Conservation (phyloP, 1,140 invertebrate genomes). For the Acromyrmex echinatior region DNA sequence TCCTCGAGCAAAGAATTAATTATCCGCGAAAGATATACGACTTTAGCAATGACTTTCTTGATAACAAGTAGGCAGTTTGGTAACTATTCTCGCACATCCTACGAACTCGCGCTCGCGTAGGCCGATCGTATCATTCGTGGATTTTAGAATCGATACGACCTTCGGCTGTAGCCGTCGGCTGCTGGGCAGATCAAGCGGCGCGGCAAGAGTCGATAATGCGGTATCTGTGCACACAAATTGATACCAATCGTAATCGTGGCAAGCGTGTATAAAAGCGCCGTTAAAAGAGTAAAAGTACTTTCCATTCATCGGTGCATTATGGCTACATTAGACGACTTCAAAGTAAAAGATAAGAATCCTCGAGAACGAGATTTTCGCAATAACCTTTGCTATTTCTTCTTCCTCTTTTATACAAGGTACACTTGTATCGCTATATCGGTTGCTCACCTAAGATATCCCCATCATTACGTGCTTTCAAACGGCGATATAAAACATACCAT, state of each 20-base stretch:
- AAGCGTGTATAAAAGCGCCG: neutral
- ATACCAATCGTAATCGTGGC: constrained; percentile 18
- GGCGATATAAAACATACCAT: neutral
- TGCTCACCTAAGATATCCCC: neutral
- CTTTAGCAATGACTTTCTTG: constrained; percentile 36
- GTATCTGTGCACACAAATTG: constrained; percentile 34
- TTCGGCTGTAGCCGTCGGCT: constrained; percentile 59
- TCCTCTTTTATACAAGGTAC: neutral
- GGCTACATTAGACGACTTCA: constrained; percentile 8
- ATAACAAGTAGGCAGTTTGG: constrained; percentile 65
- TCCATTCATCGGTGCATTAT: neutral
- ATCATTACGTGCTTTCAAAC: neutral
- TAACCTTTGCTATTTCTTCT: neutral
- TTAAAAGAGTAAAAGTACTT: constrained; percentile 38
- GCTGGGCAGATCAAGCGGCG: constrained; percentile 60
- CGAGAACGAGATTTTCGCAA: constrained; percentile 19
- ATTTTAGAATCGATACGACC: constrained; percentile 72
- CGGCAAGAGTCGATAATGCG: constrained; percentile 41
- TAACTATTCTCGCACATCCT: constrained; percentile 66
- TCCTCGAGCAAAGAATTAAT: constrained; percentile 31
- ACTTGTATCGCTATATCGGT: neutral
- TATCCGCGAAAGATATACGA: constrained; percentile 61
- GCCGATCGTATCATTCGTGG: constrained; percentile 52
- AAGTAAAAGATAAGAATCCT: constrained; percentile 31
- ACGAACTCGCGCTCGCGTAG: constrained; percentile 66